Evolutionary conservation across 2,888 invertebrate genomes (phyloP).

Genomic region (Linyphia triangularis): DNA sequence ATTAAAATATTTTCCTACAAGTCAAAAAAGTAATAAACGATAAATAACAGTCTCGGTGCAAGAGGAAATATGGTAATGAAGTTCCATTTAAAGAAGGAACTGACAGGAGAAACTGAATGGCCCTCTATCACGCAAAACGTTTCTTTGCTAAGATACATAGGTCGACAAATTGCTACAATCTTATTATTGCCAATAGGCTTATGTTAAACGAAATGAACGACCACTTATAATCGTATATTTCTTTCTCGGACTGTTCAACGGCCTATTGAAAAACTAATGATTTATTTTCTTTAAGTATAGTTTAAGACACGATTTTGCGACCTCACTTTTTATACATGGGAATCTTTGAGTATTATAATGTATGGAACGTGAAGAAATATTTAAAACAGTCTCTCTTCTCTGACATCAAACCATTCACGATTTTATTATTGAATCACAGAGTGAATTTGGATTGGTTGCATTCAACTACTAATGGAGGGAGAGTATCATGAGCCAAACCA

Average conservation of each 20-base stretch:
- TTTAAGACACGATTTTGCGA: no score
- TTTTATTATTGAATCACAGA: no score
- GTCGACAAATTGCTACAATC: conserved; percentile 3
- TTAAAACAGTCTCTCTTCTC: no score
- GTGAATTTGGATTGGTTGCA: no score
- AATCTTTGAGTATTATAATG: no score
- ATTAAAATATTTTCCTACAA: not conserved
- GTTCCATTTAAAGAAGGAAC: not conserved
- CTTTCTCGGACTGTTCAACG: not conserved
- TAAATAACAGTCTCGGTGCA: not conserved
- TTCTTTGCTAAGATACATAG: not conserved
- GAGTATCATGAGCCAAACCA: no score
- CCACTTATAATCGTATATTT: not conserved
- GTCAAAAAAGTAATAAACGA: not conserved
- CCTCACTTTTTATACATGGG: not conserved
- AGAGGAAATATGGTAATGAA: conserved; percentile 3
- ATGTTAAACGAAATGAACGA: not conserved
- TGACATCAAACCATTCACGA: no score
- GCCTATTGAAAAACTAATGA: not conserved
- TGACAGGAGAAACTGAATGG: not conserved
- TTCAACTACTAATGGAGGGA: no score
- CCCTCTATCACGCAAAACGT: not conserved
- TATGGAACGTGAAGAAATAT: no score
- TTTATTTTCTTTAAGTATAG: not conserved
- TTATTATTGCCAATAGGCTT: conserved; percentile 3